phyloP scores from a whole-genome alignment of 2,113 vertebrate genomes.

The Oryzias celebensis region DNA sequence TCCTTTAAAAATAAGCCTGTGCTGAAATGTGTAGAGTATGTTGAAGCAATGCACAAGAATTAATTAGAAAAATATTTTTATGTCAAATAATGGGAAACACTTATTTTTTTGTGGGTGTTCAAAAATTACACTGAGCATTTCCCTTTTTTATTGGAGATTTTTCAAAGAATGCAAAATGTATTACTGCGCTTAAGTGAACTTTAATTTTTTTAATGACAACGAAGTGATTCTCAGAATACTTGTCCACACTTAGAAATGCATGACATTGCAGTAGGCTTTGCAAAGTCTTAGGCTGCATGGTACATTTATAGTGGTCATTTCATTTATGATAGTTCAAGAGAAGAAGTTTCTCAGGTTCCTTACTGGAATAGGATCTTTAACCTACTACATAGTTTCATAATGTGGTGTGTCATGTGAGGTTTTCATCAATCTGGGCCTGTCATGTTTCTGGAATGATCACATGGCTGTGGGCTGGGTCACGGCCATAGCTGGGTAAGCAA shows the following conservation, averaged over 20 bases:
- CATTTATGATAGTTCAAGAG: constrained; percentile 18
- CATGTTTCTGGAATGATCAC: constrained; percentile 41
- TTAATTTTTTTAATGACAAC: no score
- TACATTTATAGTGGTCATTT: constrained; percentile 16
- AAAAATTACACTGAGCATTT: not conserved
- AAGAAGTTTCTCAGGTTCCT: constrained; percentile 37
- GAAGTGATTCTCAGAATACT: no score
- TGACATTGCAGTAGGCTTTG: not conserved
- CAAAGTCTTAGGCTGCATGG: not conserved
- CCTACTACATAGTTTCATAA: constrained; percentile 47
- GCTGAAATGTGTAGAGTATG: not conserved
- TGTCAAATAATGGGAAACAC: not conserved
- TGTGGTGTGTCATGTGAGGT: constrained; percentile 60
- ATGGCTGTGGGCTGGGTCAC: constrained; percentile 33
- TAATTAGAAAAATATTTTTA: not conserved
- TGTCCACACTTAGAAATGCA: constrained; percentile 1
- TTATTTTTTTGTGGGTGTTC: not conserved
- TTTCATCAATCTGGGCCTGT: constrained; percentile 62
- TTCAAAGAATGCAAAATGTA: no score
- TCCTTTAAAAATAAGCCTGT: constrained; percentile 10
- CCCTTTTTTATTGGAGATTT: no score
- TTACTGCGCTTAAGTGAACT: no score
- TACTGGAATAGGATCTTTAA: constrained; percentile 27
- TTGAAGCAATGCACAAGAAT: not conserved
- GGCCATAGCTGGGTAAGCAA: not conserved